Percentiles rank a stretch among this genome's conserved stretches.
Evolutionary conservation across 2,888 invertebrate genomes (phyloP).

Genomic region (Seira musarum): DNA sequence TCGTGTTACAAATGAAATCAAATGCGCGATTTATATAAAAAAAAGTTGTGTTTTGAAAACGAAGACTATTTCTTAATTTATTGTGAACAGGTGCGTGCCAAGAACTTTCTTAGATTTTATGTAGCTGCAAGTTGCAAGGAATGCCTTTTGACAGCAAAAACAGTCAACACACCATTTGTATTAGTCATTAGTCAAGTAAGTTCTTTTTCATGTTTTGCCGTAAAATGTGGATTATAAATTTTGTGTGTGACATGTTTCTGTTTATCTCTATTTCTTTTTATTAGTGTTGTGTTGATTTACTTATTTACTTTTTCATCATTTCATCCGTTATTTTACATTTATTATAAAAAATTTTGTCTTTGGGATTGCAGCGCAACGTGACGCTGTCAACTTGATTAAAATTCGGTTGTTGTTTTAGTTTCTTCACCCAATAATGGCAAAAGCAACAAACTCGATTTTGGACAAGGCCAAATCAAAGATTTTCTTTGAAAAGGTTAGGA

Average conservation of each 20-base stretch:
- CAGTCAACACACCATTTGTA: too few relatives aligned
- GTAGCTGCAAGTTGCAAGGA: not conserved
- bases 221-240: too few relatives aligned
- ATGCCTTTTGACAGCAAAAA: not conserved
- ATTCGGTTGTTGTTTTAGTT: not conserved
- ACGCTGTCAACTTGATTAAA: not conserved
- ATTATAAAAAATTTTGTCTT: not conserved
- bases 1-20: not conserved
- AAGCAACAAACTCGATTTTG: conserved; percentile 19
- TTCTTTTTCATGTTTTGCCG: not conserved
- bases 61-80: not conserved
- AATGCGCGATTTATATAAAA: not conserved
- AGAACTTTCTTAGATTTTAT: not conserved
- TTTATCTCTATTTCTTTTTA: not conserved
- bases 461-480: conserved; percentile 58
- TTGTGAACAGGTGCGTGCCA: not conserved
- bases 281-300: not conserved
- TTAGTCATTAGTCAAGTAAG: not conserved
- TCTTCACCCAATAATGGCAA: not conserved
- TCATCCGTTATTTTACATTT: not conserved
- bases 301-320: too few relatives aligned
- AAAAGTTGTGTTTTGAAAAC: not conserved
- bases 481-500: conserved; percentile 60
- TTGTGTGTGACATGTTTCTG: not conserved
- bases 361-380: not conserved